These are phyloP conservation scores for Leuciscus waleckii DNA, from an alignment of 2,797 vertebrate genomes.

Conservation along the genomic window DNA sequence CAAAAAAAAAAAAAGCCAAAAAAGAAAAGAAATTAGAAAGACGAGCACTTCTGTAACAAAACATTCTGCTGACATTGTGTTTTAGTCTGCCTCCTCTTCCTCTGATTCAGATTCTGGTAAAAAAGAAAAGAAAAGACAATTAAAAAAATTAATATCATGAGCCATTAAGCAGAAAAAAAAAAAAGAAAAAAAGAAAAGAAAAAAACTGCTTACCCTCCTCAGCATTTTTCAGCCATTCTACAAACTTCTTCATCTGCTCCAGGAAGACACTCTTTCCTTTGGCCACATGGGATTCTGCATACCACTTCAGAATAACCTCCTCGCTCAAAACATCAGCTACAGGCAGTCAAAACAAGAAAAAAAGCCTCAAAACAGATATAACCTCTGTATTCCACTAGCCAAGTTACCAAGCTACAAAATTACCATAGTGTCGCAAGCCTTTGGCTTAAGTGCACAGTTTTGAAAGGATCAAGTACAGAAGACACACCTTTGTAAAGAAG, in stretches of 20 bases:
- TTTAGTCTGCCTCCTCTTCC: slow-evolving; percentile 93
- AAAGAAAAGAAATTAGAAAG: slow-evolving; percentile 69
- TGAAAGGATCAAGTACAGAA: neutral
- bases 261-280: slow-evolving; percentile 97
- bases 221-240: slow-evolving; percentile 97
- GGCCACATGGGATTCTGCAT: slow-evolving; percentile 88
- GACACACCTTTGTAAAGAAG: slow-evolving; percentile 95
- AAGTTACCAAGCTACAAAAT: neutral
- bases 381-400: neutral
- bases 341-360: neutral
- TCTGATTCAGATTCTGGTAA: slow-evolving; percentile 93
- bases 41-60: slow-evolving; percentile 82
- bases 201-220: slow-evolving; percentile 86
- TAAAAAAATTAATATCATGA: too few relatives aligned
- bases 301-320: slow-evolving; percentile 97
- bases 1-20: slow-evolving; percentile 70
- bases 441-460: neutral
- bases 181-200: neutral
- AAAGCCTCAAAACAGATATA: neutral
- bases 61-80: slow-evolving; percentile 81
- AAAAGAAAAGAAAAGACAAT: neutral
- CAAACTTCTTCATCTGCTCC: slow-evolving; percentile 98
- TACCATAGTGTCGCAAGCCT: neutral
- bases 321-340: slow-evolving; percentile 95
- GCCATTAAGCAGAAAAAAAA: neutral